These are phyloP conservation scores for Anadara kagoshimensis DNA, from an alignment of 1,140 invertebrate species.

Conservation along the genomic window DNA sequence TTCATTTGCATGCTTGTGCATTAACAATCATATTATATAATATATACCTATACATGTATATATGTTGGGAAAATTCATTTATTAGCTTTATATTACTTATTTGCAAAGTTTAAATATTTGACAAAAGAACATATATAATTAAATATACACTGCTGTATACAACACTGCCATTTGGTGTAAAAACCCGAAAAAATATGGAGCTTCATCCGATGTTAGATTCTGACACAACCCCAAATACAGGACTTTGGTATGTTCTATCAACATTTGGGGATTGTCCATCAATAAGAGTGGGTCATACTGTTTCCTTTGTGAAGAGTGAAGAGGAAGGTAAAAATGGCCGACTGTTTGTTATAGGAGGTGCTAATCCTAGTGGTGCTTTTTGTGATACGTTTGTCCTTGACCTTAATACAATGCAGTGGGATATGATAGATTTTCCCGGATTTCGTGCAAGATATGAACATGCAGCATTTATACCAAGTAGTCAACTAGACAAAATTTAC, in stretches of 20 bases:
- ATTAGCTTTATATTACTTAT: no score
- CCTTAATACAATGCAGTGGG: conserved; percentile 68
- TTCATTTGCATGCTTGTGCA: no score
- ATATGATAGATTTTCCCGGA: conserved; percentile 62
- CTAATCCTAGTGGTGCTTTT: conserved; percentile 70
- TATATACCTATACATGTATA: no score
- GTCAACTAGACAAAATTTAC: conserved; percentile 65
- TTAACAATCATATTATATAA: no score
- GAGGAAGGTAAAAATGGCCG: conserved; percentile 62
- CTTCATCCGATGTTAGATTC: conserved; percentile 69
- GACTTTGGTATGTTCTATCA: conserved; percentile 71
- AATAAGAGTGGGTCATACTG: conserved; percentile 72
- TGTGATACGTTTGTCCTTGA: conserved; percentile 70
- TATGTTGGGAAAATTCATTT: no score
- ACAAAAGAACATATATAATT: no score
- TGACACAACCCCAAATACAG: conserved; percentile 56
- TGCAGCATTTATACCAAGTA: conserved; percentile 62
- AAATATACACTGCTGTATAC: no score
- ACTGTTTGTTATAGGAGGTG: conserved; percentile 72
- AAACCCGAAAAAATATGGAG: conserved; percentile 71
- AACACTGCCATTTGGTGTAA: no score
- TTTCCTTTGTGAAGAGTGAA: conserved; percentile 54
- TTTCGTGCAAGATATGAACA: conserved; percentile 71
- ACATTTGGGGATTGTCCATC: conserved; percentile 67
- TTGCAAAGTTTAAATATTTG: no score